phyloP scores from a whole-genome alignment of 2,888 invertebrate genomes.

The Amiota communis region DNA sequence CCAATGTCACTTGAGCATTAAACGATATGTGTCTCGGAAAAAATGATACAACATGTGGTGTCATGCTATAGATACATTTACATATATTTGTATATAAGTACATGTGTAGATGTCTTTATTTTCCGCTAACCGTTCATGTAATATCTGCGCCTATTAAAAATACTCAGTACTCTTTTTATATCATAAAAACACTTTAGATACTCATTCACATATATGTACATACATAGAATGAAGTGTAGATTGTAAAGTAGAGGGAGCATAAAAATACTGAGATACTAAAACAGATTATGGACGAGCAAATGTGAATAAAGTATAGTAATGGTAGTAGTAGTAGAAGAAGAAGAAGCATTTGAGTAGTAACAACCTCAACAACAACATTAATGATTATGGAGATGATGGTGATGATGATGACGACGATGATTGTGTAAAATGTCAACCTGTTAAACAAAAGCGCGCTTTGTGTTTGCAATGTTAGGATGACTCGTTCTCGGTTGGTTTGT shows the following conservation, averaged over 20 bases:
- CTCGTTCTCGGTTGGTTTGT: background rate
- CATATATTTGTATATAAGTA: background rate
- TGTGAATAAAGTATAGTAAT: background rate
- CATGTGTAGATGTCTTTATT: background rate
- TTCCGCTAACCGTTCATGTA: conserved; percentile 17
- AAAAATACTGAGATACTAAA: background rate
- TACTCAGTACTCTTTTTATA: background rate
- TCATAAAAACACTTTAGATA: too few relatives aligned
- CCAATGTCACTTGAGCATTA: background rate
- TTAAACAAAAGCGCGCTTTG: conserved; percentile 17
- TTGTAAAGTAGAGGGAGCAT: too few relatives aligned
- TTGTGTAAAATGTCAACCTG: conserved; percentile 21
- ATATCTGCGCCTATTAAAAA: conserved; percentile 5
- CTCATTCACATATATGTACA: too few relatives aligned
- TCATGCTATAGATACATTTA: too few relatives aligned
- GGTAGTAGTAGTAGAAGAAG: too few relatives aligned
- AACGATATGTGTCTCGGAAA: background rate
- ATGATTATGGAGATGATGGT: background rate
- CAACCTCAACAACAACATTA: too few relatives aligned
- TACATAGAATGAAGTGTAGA: too few relatives aligned
- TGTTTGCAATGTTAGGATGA: background rate
- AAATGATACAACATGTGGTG: too few relatives aligned
- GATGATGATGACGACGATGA: background rate
- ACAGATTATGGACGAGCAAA: conserved; percentile 1
- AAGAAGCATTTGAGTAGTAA: background rate